These are phyloP conservation scores for Elanoides forficatus DNA, from an alignment of 2,113 vertebrate species.

Conservation along the genomic window DNA sequence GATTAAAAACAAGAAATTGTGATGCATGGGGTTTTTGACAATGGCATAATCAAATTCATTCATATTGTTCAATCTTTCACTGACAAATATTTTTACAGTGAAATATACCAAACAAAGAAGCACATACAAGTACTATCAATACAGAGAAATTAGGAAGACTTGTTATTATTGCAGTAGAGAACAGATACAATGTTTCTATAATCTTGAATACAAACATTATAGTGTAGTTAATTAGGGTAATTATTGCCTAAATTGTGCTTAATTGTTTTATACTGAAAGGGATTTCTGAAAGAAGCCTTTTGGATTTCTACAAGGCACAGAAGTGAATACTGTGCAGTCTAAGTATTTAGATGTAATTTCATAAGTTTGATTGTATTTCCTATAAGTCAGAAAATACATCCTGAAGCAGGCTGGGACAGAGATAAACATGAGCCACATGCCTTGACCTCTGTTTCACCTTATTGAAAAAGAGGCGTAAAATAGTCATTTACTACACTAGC, in stretches of 20 bases:
- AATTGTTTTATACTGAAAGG: constrained; percentile 79
- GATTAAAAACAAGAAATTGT: constrained; percentile 98
- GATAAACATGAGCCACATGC: constrained; percentile 52
- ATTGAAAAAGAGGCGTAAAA: constrained; percentile 72
- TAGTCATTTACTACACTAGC: constrained; percentile 62
- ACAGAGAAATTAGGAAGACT: constrained; percentile 73
- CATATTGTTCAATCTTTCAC: constrained; percentile 91
- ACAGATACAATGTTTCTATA: constrained; percentile 72
- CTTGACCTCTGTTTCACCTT: constrained; percentile 83
- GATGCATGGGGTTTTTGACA: constrained; percentile 94
- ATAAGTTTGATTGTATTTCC: constrained; percentile 67
- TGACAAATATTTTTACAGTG: constrained; percentile 88
- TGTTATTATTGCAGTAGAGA: constrained; percentile 72
- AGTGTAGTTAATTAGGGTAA: constrained; percentile 80
- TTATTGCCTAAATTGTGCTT: constrained; percentile 80
- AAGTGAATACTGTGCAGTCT: not conserved
- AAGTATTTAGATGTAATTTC: constrained; percentile 58
- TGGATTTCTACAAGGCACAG: constrained; percentile 32
- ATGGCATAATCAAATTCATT: constrained; percentile 98
- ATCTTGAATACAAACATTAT: constrained; percentile 77
- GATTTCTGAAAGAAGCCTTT: constrained; percentile 61
- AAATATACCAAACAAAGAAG: constrained; percentile 83
- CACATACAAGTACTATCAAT: constrained; percentile 74
- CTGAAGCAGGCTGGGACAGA: constrained; percentile 50
- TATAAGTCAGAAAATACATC: constrained; percentile 59